A percentile compares a stretch with the other conserved stretches of the same genome.
Conservation (phyloP, 2,888 invertebrate genomes). For the Acanthacorydalis orientalis region DNA sequence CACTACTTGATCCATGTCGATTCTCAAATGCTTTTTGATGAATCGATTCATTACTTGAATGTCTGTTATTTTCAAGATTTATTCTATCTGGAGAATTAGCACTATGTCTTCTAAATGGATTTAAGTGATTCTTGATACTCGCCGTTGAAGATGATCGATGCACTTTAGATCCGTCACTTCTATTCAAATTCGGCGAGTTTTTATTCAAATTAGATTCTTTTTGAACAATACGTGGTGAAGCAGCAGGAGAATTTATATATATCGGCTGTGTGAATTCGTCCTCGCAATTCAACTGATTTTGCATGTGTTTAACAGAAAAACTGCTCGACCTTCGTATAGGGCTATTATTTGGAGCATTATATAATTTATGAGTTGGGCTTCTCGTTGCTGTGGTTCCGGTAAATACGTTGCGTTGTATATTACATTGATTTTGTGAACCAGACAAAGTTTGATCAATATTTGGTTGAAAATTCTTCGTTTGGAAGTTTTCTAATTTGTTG, state of each 20-base stretch:
- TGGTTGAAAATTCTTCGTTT: conserved; percentile 23
- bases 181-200: conserved; percentile 18
- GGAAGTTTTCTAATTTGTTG: conserved; percentile 29
- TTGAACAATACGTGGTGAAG: conserved; percentile 6
- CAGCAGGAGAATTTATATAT: conserved; percentile 12
- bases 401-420: conserved; percentile 4
- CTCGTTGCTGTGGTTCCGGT: conserved; percentile 11
- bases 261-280: conserved; percentile 9
- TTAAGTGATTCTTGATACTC: conserved; percentile 22
- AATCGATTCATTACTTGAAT: conserved; percentile 2
- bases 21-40: neutral
- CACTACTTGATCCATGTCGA: neutral
- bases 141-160: conserved; percentile 31
- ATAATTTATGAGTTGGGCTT: conserved; percentile 21
- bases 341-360: conserved; percentile 26
- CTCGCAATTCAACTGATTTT: neutral
- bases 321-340: conserved; percentile 51
- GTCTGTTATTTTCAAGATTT: neutral
- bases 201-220: conserved; percentile 19
- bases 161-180: conserved; percentile 16
- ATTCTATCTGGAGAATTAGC: conserved; percentile 12
- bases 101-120: conserved; percentile 15
- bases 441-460: conserved; percentile 27
- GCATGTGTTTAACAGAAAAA: conserved; percentile 30
- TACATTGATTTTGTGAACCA: conserved; percentile 27